A percentile compares a stretch with the other conserved stretches of the same genome.
Conservation (phyloP, 2,113 vertebrate species). For the Lampris megalopsis region DNA sequence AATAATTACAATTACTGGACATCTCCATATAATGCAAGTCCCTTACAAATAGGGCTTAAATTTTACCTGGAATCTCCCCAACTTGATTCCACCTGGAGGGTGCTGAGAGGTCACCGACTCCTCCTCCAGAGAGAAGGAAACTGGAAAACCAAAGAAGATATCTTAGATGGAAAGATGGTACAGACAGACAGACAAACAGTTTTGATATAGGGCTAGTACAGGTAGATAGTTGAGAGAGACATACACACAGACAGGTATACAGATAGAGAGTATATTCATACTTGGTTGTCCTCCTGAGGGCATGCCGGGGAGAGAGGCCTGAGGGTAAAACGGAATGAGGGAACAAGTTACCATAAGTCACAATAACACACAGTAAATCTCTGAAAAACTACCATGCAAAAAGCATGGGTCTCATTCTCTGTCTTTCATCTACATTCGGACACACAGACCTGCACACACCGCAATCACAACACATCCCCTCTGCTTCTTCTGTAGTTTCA, state of each 20-base stretch:
- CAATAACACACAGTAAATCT: no score
- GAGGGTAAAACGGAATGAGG: neutral
- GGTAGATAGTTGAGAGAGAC: neutral
- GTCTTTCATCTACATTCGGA: no score
- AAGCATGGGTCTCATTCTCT: no score
- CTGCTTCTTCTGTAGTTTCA: neutral
- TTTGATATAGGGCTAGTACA: neutral
- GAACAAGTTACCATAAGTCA: neutral
- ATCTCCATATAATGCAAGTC: no score
- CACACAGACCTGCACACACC: no score
- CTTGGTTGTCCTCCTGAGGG: conserved; percentile 69
- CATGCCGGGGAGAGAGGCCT: conserved; percentile 65
- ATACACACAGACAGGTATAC: neutral
- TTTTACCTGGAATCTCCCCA: conserved; percentile 93
- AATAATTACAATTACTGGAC: no score
- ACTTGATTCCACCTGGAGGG: conserved; percentile 81
- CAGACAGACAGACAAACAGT: neutral
- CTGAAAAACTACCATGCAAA: no score
- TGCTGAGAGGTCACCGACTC: conserved; percentile 49
- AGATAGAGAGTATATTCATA: conserved; percentile 43
- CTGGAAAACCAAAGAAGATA: conserved; percentile 61
- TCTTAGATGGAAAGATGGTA: neutral
- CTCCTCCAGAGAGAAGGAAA: conserved; percentile 76
- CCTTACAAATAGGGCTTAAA: no score
- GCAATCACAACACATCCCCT: neutral